These are phyloP conservation scores for Dynastes grantii DNA, from an alignment of 2,888 invertebrate species.

Conservation along the genomic window DNA sequence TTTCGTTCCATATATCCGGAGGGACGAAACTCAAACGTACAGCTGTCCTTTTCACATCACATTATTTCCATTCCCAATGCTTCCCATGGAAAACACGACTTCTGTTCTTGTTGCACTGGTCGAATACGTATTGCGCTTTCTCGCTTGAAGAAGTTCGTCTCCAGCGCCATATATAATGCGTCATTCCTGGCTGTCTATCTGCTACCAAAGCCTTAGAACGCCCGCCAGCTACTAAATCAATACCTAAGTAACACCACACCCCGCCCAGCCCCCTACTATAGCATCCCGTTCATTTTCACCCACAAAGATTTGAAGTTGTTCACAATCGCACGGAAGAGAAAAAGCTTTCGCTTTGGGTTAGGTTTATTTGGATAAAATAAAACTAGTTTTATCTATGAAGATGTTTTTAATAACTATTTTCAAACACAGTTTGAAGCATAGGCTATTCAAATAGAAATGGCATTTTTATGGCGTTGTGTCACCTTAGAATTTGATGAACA, in stretches of 20 bases:
- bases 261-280: slow-evolving; percentile 56
- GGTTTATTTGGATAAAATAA: background rate
- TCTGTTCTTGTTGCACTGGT: slow-evolving; percentile 44
- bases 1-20: slow-evolving; percentile 51
- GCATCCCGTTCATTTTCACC: slow-evolving; percentile 58
- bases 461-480: too few species aligned
- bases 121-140: slow-evolving; percentile 53
- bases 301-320: slow-evolving; percentile 46
- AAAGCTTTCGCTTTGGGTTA: background rate
- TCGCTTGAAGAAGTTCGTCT: slow-evolving; percentile 68
- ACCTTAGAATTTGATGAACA: too few species aligned
- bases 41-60: slow-evolving; percentile 71
- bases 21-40: slow-evolving; percentile 55
- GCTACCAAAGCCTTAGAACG: slow-evolving; percentile 69
- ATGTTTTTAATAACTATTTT: too few species aligned
- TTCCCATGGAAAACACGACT: slow-evolving; percentile 60
- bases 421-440: too few species aligned
- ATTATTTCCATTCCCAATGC: slow-evolving; percentile 57
- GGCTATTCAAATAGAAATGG: too few species aligned
- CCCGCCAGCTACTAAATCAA: slow-evolving; percentile 72
- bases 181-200: slow-evolving; percentile 71
- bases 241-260: slow-evolving; percentile 63
- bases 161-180: slow-evolving; percentile 71
- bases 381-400: too few species aligned
- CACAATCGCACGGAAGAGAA: slow-evolving; percentile 15